Conservation (phyloP, 1,140 invertebrate genomes). For the Stegodyphus mimosarum region DNA sequence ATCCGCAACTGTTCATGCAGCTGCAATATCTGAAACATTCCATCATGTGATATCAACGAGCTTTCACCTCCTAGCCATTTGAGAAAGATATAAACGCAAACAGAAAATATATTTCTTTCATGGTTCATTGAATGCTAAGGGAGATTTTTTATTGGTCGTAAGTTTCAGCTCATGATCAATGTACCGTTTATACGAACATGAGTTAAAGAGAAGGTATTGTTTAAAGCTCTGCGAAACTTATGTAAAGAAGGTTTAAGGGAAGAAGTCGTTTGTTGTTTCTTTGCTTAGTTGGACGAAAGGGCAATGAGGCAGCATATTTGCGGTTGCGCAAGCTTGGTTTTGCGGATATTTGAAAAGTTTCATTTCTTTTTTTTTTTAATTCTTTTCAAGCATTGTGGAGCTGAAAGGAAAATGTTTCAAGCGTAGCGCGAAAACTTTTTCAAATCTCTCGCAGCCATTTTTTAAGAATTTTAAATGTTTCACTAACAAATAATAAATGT, state of each 20-base stretch:
- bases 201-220: constrained; percentile 31
- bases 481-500: no score
- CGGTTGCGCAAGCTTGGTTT: background rate
- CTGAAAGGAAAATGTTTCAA: no score
- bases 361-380: no score
- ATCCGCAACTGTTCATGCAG: background rate
- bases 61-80: constrained; percentile 49
- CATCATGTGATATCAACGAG: constrained; percentile 41
- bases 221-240: background rate
- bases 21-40: constrained; percentile 43
- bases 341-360: no score
- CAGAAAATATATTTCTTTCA: constrained; percentile 45
- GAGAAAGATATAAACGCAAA: constrained; percentile 25
- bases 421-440: no score
- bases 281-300: no score
- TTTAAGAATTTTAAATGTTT: no score
- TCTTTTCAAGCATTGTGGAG: no score
- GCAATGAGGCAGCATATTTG: no score
- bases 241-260: background rate
- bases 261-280: background rate
- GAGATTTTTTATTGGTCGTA: constrained; percentile 31
- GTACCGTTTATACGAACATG: constrained; percentile 29
- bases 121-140: constrained; percentile 50
- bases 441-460: no score
- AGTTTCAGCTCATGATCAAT: constrained; percentile 36